Evolutionary conservation across 2,888 invertebrate species (phyloP).

Genomic region (Leucophenga maculata): DNA sequence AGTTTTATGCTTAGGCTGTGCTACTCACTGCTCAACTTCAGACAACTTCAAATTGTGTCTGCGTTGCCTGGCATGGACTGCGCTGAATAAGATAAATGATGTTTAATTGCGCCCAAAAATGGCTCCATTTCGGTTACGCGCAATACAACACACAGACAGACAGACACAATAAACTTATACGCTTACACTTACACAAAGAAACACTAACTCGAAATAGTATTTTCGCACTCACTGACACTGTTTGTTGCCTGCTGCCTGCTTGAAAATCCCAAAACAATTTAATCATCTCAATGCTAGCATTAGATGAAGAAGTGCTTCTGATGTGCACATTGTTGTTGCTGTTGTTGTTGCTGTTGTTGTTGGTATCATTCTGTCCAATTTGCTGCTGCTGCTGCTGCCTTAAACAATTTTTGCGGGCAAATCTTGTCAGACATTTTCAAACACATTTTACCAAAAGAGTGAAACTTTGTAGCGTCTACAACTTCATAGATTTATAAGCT

Average conservation of each 20-base stretch:
- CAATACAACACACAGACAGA: background rate
- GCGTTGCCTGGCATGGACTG: background rate
- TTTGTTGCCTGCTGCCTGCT: background rate
- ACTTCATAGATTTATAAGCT: background rate
- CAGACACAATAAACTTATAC: background rate
- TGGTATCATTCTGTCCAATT: background rate
- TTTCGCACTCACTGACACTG: background rate
- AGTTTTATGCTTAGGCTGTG: no score
- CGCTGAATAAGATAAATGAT: constrained; percentile 56
- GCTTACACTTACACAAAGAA: background rate
- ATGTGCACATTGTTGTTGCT: background rate
- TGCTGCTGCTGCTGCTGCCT: background rate
- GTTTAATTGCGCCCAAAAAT: constrained; percentile 51
- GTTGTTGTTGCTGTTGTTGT: background rate
- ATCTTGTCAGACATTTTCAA: constrained; percentile 12
- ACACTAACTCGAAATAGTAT: background rate
- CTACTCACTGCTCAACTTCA: no score
- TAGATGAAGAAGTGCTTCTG: background rate
- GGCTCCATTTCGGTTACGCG: background rate
- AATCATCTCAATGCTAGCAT: constrained; percentile 45
- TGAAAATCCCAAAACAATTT: constrained; percentile 57
- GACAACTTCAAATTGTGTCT: no score
- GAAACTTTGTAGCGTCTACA: background rate
- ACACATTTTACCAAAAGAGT: constrained; percentile 14
- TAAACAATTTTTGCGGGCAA: constrained; percentile 6